Conservation (phyloP, 2,888 invertebrate genomes). For the Pachymerium ferrugineum region DNA sequence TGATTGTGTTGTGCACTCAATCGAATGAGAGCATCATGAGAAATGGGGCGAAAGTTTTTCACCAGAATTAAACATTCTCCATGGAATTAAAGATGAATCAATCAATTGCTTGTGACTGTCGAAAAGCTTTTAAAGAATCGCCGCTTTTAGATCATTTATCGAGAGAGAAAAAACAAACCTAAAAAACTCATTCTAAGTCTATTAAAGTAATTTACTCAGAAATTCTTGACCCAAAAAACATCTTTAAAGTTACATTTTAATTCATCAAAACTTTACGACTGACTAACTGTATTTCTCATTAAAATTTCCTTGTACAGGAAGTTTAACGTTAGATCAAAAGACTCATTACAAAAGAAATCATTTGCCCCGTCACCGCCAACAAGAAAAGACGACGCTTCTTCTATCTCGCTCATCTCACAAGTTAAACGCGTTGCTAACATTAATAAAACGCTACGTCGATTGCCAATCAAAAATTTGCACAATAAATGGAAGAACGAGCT, state of each 20-base stretch:
- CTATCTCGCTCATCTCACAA: background rate
- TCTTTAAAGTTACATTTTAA: background rate
- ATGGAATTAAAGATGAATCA: conserved; percentile 4
- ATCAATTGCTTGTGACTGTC: conserved; percentile 1
- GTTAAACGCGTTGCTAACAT: background rate
- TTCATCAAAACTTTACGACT: too few species aligned
- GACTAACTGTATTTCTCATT: too few species aligned
- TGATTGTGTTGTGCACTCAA: conserved; percentile 8
- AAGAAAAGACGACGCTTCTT: background rate
- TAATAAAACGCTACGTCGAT: background rate
- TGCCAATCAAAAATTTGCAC: conserved; percentile 5
- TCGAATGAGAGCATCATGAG: background rate
- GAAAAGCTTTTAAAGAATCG: background rate
- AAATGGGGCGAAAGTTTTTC: conserved; percentile 2
- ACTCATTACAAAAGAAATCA: background rate
- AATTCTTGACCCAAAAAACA: too few species aligned
- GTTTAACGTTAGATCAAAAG: too few species aligned
- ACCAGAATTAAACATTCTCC: conserved; percentile 3
- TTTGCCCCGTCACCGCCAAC: background rate
- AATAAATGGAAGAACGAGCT: background rate
- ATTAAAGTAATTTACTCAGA: too few species aligned
- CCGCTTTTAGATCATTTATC: background rate
- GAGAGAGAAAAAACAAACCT: too few species aligned
- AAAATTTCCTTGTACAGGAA: background rate
- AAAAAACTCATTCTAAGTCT: too few species aligned